Conservation (phyloP, 2,888 invertebrate genomes). For the Caenorhabditis sp. region DNA sequence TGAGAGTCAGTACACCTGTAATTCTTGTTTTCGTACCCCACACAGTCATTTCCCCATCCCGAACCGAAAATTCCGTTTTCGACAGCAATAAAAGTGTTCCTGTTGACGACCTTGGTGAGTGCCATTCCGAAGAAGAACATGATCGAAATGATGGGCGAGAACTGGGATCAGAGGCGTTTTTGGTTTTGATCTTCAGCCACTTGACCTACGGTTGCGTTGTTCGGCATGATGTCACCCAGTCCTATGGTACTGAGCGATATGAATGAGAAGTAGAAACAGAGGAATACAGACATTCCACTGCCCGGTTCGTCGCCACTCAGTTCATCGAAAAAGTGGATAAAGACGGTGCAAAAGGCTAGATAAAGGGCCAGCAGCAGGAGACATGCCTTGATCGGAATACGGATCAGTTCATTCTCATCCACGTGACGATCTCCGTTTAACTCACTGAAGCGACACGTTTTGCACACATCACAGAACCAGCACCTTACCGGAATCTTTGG, state of each 20-base stretch:
- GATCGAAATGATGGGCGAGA: conserved; percentile 67
- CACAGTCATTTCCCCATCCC: background rate
- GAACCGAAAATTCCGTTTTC: conserved; percentile 74
- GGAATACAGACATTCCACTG: conserved; percentile 64
- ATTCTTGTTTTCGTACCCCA: background rate
- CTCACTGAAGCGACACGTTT: conserved; percentile 7
- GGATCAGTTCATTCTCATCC: conserved; percentile 61
- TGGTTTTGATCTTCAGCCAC: conserved; percentile 14
- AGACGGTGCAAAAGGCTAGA: conserved; percentile 56
- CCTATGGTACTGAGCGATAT: conserved; percentile 74
- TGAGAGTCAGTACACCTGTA: conserved; percentile 42
- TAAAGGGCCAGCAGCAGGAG: conserved; percentile 48
- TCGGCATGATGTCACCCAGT: conserved; percentile 76
- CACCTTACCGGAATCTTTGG: conserved; percentile 60
- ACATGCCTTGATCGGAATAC: conserved; percentile 53
- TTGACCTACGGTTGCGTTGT: conserved; percentile 69
- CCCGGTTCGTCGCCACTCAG: conserved; percentile 52
- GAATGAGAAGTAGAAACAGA: conserved; percentile 72
- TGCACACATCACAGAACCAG: background rate
- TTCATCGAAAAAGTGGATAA: conserved; percentile 67
- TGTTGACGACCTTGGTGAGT: conserved; percentile 73
- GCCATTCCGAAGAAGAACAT: conserved; percentile 75
- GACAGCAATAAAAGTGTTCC: conserved; percentile 70
- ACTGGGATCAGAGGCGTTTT: conserved; percentile 43
- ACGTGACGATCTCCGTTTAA: conserved; percentile 41